Conservation (phyloP, 1,140 invertebrate genomes). For the Bombus balteatus region DNA sequence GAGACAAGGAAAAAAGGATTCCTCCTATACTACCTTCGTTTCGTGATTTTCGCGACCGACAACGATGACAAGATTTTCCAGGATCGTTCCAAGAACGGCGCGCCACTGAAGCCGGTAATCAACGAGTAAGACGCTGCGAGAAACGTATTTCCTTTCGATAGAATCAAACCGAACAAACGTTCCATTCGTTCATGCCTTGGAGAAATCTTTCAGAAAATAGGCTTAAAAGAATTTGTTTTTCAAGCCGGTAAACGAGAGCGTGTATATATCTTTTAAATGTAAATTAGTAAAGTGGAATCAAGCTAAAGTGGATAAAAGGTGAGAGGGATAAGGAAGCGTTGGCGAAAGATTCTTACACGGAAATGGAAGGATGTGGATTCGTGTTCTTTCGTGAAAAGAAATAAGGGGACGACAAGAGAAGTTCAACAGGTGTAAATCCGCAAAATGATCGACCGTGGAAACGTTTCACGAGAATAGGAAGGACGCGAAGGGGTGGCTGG, state of each 20-base stretch:
- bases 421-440: slow-evolving; percentile 81
- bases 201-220: background rate
- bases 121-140: background rate
- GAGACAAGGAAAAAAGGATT: slow-evolving; percentile 67
- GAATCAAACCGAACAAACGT: background rate
- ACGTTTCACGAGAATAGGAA: slow-evolving; percentile 69
- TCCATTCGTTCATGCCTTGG: background rate
- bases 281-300: background rate
- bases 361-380: slow-evolving; percentile 28
- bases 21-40: slow-evolving; percentile 17
- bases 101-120: background rate
- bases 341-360: slow-evolving; percentile 11
- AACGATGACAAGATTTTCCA: no score
- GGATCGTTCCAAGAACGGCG: background rate
- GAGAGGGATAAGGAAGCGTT: background rate
- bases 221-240: background rate
- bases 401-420: slow-evolving; percentile 71
- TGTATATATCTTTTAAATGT: background rate
- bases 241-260: background rate
- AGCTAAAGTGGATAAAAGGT: background rate
- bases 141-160: background rate
- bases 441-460: slow-evolving; percentile 77
- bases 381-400: slow-evolving; percentile 59
- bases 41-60: background rate
- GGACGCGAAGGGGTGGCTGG: slow-evolving; percentile 35